Evolutionary conservation across 1,140 invertebrate species (phyloP).

Genomic region (Bombyx mori): ASM3026992v2 NC_085119.1:8460001-8460500

Average conservation of each 20-base stretch:
- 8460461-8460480: too few relatives aligned
- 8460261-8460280: slow-evolving; percentile 16
- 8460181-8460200: slow-evolving; percentile 65
- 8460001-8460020: too few relatives aligned
- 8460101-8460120: slow-evolving; percentile 66
- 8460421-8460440: too few relatives aligned
- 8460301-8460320: not conserved
- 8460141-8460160: slow-evolving; percentile 67
- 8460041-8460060: too few relatives aligned
- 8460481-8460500: too few relatives aligned
- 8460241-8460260: slow-evolving; percentile 58
- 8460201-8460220: slow-evolving; percentile 37
- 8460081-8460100: slow-evolving; percentile 41
- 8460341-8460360: too few relatives aligned
- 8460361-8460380: too few relatives aligned
- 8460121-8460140: slow-evolving; percentile 64
- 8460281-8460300: slow-evolving; percentile 8
- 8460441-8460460: too few relatives aligned
- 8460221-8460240: slow-evolving; percentile 63
- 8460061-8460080: slow-evolving; percentile 24
- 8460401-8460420: too few relatives aligned
- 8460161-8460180: slow-evolving; percentile 70
- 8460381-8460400: too few relatives aligned
- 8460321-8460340: too few relatives aligned
- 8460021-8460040: too few relatives aligned